A percentile compares a stretch with the other conserved stretches of the same genome.
Evolutionary conservation across 2,113 vertebrate species (phyloP).

Genomic region (Cryptomyrus ogoouensis): DNA sequence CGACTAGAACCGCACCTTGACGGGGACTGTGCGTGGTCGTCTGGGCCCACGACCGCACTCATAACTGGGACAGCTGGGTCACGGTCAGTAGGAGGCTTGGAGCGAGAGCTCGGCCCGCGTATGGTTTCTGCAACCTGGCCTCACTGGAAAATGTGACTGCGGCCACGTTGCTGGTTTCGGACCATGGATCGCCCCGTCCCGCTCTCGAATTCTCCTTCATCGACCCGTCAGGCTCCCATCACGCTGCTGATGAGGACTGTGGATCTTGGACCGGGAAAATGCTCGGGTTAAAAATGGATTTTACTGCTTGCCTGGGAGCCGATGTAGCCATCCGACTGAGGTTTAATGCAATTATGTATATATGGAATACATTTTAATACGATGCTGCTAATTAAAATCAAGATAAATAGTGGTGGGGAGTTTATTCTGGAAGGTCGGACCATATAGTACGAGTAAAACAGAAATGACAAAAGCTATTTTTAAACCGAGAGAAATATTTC

Average conservation of each 20-base stretch:
- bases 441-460: conserved; percentile 47
- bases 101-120: conserved; percentile 42
- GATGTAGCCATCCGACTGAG: conserved; percentile 52
- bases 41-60: neutral
- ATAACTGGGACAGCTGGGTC: neutral
- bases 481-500: neutral
- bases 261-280: conserved; percentile 45
- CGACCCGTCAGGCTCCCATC: conserved; percentile 39
- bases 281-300: conserved; percentile 57
- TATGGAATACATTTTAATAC: conserved; percentile 59
- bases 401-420: conserved; percentile 53
- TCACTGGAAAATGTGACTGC: conserved; percentile 48
- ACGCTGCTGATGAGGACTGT: conserved; percentile 51
- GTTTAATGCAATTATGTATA: conserved; percentile 60
- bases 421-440: conserved; percentile 59
- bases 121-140: conserved; percentile 47
- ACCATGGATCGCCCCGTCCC: neutral
- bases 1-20: conserved; percentile 38
- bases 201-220: conserved; percentile 22
- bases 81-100: neutral
- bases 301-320: conserved; percentile 50
- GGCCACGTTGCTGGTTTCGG: conserved; percentile 26
- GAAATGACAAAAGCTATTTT: conserved; percentile 11
- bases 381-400: conserved; percentile 55
- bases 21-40: neutral